These are phyloP conservation scores for Notothenia rossii DNA, from an alignment of 2,113 vertebrate species.

Conservation along the genomic window DNA sequence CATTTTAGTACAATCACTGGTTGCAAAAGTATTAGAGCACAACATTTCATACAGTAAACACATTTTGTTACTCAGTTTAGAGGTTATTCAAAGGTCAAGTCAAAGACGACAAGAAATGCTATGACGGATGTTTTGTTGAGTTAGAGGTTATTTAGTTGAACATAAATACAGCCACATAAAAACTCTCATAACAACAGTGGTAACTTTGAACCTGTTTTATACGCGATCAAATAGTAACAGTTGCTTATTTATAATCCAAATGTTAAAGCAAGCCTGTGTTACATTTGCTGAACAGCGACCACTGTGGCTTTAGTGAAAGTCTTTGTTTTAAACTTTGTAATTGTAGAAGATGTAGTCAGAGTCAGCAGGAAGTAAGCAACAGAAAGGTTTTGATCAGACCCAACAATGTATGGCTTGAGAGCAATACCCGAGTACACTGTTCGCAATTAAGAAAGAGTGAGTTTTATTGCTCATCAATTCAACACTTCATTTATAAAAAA, in stretches of 20 bases:
- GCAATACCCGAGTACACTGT: neutral
- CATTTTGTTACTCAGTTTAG: constrained; percentile 43
- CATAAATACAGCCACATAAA: constrained; percentile 56
- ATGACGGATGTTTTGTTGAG: neutral
- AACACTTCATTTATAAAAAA: neutral
- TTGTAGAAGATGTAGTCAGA: neutral
- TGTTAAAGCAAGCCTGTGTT: neutral
- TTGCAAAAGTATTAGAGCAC: neutral
- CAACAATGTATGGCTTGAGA: neutral
- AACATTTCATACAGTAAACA: neutral
- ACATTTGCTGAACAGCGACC: neutral
- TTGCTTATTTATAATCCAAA: neutral
- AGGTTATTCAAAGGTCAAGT: neutral
- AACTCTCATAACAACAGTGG: neutral
- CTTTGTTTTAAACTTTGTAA: neutral
- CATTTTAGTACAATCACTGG: neutral
- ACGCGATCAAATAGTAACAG: neutral
- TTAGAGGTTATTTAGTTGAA: constrained; percentile 20
- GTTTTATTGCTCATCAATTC: neutral
- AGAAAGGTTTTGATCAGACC: neutral
- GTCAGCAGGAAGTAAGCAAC: neutral
- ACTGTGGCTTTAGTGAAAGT: neutral
- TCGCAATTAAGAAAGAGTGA: neutral
- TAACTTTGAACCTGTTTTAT: neutral
- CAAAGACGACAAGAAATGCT: neutral